A percentile compares a stretch with the other conserved stretches of the same genome.
phyloP scores from a whole-genome alignment of 2,797 vertebrate genomes.

The Tarsius wallacei region DNA sequence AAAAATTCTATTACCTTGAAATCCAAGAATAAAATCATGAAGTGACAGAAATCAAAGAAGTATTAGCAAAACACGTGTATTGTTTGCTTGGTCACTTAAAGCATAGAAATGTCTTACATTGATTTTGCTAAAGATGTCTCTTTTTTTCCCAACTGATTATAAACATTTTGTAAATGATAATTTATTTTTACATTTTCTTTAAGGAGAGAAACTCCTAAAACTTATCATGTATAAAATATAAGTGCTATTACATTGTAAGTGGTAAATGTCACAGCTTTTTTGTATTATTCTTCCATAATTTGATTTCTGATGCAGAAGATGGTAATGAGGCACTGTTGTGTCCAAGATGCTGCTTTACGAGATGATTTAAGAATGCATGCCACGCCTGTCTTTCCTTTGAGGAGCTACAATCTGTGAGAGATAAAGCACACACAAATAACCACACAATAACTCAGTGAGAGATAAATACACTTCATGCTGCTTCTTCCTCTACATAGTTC shows the following conservation, averaged over 20 bases:
- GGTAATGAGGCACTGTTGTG: not conserved
- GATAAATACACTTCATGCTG: too few species aligned
- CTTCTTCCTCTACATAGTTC: not conserved
- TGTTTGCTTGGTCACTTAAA: not conserved
- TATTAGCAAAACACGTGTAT: not conserved
- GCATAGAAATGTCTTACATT: not conserved
- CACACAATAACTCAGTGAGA: not conserved
- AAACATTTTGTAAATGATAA: not conserved
- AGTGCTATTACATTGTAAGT: not conserved
- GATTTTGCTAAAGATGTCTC: not conserved
- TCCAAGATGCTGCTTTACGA: not conserved
- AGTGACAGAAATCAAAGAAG: not conserved
- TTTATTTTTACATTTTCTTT: not conserved
- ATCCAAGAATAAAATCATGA: accelerated
- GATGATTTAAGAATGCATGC: not conserved
- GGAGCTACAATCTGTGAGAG: not conserved
- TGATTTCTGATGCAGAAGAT: not conserved
- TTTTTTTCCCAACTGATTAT: not conserved
- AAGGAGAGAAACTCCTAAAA: not conserved
- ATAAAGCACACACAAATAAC: not conserved
- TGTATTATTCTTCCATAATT: not conserved
- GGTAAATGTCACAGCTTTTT: not conserved
- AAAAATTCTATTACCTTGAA: not conserved
- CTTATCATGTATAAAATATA: not conserved
- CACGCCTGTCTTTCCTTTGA: not conserved